Evolutionary conservation across 2,888 invertebrate species (phyloP), one percentile per base, ranked within the genome.

Genomic region (Ophraella communa): DNA sequence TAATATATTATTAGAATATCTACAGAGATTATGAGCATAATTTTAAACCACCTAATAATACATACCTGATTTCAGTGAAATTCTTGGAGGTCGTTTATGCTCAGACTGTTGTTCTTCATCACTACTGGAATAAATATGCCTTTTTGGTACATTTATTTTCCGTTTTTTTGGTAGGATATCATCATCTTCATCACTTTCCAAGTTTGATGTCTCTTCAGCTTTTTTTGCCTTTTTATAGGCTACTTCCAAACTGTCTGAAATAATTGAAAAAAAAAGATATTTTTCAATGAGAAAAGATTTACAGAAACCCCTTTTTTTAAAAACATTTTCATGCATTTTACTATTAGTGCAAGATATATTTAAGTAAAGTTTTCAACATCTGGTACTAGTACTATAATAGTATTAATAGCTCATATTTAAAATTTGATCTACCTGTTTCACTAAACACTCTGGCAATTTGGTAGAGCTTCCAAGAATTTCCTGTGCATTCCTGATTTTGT

Each of bases 221-320:
- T 56, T 56, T 53, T 56, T 56, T 56, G 56, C 56, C 56, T 56
- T 56, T 56, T 56, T 45, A 56, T 56, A 56, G 24, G 56, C 56
- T 44, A 56, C 56, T 45, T 56, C 56, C 27, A 56, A 45, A 56
- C 45, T 45, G 56, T 56, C 56, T 44, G 18, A 24, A 56, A 56
- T 56, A 45, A 56, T 56, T 21, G 45, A 21, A 39, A 44, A 44
- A 14, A 21, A 44, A 56, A 53, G 5, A 23, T 51, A 51, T 51
- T 11, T 51, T 20, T 51, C 51, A 53, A 56, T 44, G 27, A 44
- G 45, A 56, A 24, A 56, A 56, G 0, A 39, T 10, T 56, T 45
- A 55, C 42, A n/a, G n/a, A 21, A 42, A 21, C 33, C 55, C 55
- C 42, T 20, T 55, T 24, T 55, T 21, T 55, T 33, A 10, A 8